Evolutionary conservation across 1,140 invertebrate species (phyloP), one percentile per base, ranked within the genome.

Genomic region (Rhyzopertha dominica): DNA sequence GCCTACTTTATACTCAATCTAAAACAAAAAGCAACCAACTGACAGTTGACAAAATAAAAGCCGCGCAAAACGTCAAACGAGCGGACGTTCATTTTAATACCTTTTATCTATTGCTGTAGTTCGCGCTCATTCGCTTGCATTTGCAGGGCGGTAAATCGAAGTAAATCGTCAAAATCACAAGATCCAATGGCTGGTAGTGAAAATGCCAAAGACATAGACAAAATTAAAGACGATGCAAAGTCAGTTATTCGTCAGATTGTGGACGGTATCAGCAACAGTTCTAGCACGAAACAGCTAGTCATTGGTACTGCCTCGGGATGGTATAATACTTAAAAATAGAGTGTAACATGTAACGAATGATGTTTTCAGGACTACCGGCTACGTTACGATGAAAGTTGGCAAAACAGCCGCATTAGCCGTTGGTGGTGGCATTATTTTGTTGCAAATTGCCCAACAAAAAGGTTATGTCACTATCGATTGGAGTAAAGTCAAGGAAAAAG

Each of bases 381-480:
- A 86, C 66, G 66, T 92, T 25, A 84, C 87, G 52, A 87, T 91
- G 79, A 93, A 94, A 77, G 80, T 95, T 53, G 90, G 91, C 5
- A 95, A 93, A 77, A 73, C 86, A 45, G 87, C 88, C 31, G 92
- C 91, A 5, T 81, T 90, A 41, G 86, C 89, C 7, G 67, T 95
- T 47, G 93, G 92, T 46, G 86, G 90, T 42, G 84, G 88, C 47
- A 84, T 95, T 23, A 84, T 96, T 53, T 72, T 95, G 55, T 63
- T 96, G 39, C 89, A 95, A 73, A 77, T 95, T 55, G 92, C 91
- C 2, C 83, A 87, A 47, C 85, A 94, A 61, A 83, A 91, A 62
- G 92, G 90, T n/a, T 93, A 93, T 53, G 84, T 96, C 31, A 87
- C 89, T 58, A 78, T 90, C 39, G 87, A 95, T 68, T 95, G 91